These are phyloP conservation scores for Thereuonema tuberculata DNA, from an alignment of 1,140 invertebrate genomes.

Conservation along the genomic window DNA sequence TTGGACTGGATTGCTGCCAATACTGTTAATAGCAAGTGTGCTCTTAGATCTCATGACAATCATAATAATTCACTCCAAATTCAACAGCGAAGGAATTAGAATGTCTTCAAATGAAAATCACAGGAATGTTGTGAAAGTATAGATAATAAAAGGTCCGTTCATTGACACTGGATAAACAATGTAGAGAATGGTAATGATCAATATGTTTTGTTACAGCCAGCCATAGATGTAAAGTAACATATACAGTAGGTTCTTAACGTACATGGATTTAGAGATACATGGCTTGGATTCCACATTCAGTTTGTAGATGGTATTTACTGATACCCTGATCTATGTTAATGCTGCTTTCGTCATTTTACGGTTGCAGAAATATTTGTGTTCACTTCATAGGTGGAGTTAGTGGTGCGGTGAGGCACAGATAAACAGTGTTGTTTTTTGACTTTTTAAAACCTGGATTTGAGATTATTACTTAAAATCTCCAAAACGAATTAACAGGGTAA, in stretches of 20 bases:
- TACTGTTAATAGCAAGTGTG: background rate
- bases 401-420: too few relatives aligned
- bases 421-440: too few relatives aligned
- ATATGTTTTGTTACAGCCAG: background rate
- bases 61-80: too few relatives aligned
- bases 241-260: background rate
- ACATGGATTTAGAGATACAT: background rate
- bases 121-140: background rate
- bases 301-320: background rate
- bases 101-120: background rate
- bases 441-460: too few relatives aligned
- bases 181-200: background rate
- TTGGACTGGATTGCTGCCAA: background rate
- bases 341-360: too few relatives aligned
- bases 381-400: too few relatives aligned
- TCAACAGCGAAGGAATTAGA: background rate
- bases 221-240: background rate
- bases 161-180: background rate
- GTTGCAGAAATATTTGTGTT: too few relatives aligned
- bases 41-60: background rate
- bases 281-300: background rate
- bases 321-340: background rate
- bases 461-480: too few relatives aligned
- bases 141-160: background rate
- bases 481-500: too few relatives aligned